Base-by-base conservation (phyloP, 1,140 invertebrate species). In the Meloidogyne exigua region DNA sequence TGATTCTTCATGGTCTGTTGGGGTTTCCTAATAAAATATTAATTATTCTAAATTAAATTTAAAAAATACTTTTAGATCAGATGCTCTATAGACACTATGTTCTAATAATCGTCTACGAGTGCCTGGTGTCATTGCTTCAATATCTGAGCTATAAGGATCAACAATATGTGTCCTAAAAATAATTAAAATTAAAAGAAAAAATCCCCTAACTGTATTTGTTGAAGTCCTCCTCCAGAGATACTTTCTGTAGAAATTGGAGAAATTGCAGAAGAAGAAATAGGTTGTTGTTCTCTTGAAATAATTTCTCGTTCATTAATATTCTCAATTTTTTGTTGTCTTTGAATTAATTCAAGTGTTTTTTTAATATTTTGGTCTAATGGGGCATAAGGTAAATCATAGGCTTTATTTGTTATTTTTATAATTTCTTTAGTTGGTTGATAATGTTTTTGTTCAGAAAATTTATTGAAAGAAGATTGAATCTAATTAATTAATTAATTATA, bases 101-200 rank as follows among this genome's bases (percentile, higher is more conserved):
- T 83, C 84, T 76, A 74, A 67, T 63, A 77, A 71, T 68, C 69
- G 77, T 63, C 68, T 72, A 26, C 72, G 75, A 23, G 74, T 87
- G 21, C 68, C 66, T 36, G 80, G 85, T 66, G 76, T 84, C 64
- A 83, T 70, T 63, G 79, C 28, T 63, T 81, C 76, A 21, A 82
- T 68, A 57, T 84, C 75, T 2, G 78, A 75, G 18, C 42, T 64
- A 10, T 73, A 64, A 4, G 81, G 79, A 32, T 83, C 73, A 39
- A 84, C 77, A 70, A 70, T 72, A 71, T 79, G 79, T 63, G 74
- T 82, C 13, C 44, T 64, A 15, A 78, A 69, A 57, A 57, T 15
- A 57, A 57, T n/a, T 2, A 44, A 15, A 15, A 57, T n/a, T 18
- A n/a, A 57, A 57, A 57, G 1, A 57, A 57, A 3, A 57, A 18